Percentiles rank a stretch among this genome's conserved stretches.
Evolutionary conservation across 30 jellyfish, hydroid and myxozoan species (phyloP).

Genomic region (Aurelia aurita complex sp. Pacific): DNA sequence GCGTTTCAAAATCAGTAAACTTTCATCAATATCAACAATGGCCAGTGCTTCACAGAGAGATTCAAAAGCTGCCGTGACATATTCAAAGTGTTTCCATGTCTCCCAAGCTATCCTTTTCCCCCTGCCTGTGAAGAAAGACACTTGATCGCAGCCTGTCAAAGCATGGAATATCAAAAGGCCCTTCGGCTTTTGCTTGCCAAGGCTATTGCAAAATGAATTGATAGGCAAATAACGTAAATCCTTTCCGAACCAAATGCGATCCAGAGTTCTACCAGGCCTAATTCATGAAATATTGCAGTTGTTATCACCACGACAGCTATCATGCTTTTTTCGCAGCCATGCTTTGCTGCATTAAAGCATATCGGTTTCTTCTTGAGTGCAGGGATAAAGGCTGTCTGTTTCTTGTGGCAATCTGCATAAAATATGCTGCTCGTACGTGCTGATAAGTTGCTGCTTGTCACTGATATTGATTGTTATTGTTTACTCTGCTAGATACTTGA

Average conservation of each 20-base stretch:
- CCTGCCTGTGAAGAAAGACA: conserved; percentile 16
- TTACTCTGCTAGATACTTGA: conserved; percentile 34
- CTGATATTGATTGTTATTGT: not conserved
- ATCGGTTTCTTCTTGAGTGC: conserved; percentile 65
- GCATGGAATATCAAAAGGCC: conserved; percentile 20
- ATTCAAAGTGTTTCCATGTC: conserved; percentile 27
- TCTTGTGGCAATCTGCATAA: conserved; percentile 5
- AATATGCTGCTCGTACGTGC: conserved; percentile 26
- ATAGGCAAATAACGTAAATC: conserved; percentile 29
- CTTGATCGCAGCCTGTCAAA: conserved; percentile 46
- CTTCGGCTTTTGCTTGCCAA: conserved; percentile 13
- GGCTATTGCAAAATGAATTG: conserved; percentile 13
- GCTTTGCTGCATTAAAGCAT: conserved; percentile 27
- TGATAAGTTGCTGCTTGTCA: conserved; percentile 4
- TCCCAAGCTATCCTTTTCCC: conserved; percentile 55
- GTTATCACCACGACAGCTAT: conserved; percentile 52
- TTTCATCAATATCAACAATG: not conserved
- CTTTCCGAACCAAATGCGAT: conserved; percentile 51
- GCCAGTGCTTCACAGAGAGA: conserved; percentile 9
- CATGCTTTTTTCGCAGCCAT: conserved; percentile 1
- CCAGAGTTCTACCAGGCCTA: conserved; percentile 26
- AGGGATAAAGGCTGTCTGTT: conserved; percentile 4
- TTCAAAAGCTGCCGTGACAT: conserved; percentile 10
- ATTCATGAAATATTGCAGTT: not conserved
- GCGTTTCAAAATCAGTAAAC: conserved; percentile 9